Evolutionary conservation across 2,797 vertebrate species (phyloP).

Genomic region (Syncerus caffer): DNA sequence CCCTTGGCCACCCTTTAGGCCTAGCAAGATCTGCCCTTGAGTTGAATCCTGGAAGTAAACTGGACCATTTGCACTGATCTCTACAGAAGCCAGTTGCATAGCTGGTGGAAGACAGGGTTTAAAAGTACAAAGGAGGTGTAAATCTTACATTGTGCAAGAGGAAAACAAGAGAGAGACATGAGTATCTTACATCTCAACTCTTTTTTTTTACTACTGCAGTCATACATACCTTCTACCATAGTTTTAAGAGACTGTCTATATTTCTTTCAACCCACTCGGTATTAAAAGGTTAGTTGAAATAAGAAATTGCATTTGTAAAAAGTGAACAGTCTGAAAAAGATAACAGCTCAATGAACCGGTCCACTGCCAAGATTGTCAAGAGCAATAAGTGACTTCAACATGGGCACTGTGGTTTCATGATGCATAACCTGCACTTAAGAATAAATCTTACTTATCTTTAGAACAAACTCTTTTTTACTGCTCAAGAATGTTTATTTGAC

Average conservation of each 20-base stretch:
- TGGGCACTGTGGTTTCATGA: neutral
- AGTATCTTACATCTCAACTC: neutral
- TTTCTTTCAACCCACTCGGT: neutral
- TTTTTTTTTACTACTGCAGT: neutral
- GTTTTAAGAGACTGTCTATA: neutral
- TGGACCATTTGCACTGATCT: neutral
- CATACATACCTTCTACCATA: neutral
- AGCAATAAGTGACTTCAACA: conserved; percentile 37
- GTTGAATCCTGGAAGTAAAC: neutral
- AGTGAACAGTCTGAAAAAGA: conserved; percentile 29
- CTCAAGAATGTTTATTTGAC: conserved; percentile 23
- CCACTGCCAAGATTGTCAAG: conserved; percentile 1
- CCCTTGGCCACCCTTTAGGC: neutral
- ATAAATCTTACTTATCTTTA: conserved; percentile 32
- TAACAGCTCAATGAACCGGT: neutral
- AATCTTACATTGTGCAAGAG: neutral
- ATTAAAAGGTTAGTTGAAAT: conserved; percentile 31
- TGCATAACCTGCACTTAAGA: conserved; percentile 37
- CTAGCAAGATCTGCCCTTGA: neutral
- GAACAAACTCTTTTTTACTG: neutral
- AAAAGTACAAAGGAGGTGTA: neutral
- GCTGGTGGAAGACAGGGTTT: neutral
- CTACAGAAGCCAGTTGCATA: neutral
- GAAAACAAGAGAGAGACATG: neutral
- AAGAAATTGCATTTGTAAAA: conserved; percentile 30